phyloP scores from a whole-genome alignment of 2,888 invertebrate genomes.

The Seladonia tumulorum region DNA sequence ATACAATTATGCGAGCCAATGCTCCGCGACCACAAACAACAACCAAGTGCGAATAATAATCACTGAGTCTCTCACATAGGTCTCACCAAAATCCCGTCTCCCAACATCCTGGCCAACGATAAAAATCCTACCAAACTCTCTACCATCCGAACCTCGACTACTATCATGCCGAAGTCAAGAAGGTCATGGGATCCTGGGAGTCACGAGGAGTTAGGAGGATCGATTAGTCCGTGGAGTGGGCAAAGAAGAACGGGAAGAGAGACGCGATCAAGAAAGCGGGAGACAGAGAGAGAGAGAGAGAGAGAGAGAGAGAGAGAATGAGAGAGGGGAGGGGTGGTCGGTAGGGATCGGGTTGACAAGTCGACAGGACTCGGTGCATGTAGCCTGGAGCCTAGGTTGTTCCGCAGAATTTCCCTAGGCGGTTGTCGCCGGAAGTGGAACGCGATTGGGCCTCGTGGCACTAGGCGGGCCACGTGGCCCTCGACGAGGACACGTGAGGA shows the following conservation, averaged over 20 bases:
- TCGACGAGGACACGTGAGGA: conserved; percentile 42
- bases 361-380: conserved; percentile 31
- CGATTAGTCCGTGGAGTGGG: conserved; percentile 9
- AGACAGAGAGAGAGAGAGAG: neutral
- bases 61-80: neutral
- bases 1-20: no score
- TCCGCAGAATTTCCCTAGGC: conserved; percentile 56
- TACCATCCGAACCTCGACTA: neutral
- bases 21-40: no score
- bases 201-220: neutral
- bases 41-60: neutral
- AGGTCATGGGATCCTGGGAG: neutral
- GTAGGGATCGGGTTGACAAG: conserved; percentile 21
- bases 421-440: conserved; percentile 54
- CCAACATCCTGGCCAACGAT: neutral
- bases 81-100: neutral
- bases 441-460: conserved; percentile 58
- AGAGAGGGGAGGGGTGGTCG: neutral
- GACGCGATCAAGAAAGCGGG: neutral
- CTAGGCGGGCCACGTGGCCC: conserved; percentile 59
- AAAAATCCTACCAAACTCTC: neutral
- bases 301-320: neutral
- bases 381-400: conserved; percentile 21
- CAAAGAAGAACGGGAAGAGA: neutral
- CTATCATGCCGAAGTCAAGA: neutral